Percentiles rank a stretch among this genome's conserved stretches.
These are phyloP conservation scores for Coremacera marginata DNA, from an alignment of 2,888 invertebrate genomes.

Conservation along the genomic window DNA sequence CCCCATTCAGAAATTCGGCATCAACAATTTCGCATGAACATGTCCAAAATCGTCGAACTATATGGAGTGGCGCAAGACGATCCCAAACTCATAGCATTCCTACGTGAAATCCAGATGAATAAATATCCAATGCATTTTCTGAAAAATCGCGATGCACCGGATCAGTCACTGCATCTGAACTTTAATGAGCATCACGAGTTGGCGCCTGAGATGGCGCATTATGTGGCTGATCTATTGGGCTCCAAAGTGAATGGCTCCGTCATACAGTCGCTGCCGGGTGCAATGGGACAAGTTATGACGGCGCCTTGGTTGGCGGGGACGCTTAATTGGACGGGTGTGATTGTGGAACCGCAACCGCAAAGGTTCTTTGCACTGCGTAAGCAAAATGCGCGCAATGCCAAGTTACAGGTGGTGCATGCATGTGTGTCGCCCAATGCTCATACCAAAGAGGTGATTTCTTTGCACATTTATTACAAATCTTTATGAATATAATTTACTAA, in stretches of 20 bases:
- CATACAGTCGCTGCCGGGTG: constrained; percentile 76
- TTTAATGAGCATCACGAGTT: constrained; percentile 60
- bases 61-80: constrained; percentile 81
- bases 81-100: constrained; percentile 80
- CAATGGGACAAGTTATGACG: constrained; percentile 74
- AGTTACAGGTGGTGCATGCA: constrained; percentile 79
- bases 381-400: constrained; percentile 72
- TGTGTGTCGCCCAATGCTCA: constrained; percentile 83
- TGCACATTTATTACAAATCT: neutral
- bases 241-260: constrained; percentile 76
- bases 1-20: constrained; percentile 74
- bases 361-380: constrained; percentile 78
- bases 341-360: constrained; percentile 82
- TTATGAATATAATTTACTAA: constrained; percentile 25
- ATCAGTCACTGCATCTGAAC: constrained; percentile 51
- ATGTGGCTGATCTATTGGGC: constrained; percentile 65
- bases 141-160: constrained; percentile 44
- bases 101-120: constrained; percentile 78
- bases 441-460: constrained; percentile 77
- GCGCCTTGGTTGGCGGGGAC: constrained; percentile 80
- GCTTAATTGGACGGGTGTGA: constrained; percentile 81
- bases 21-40: constrained; percentile 83
- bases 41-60: constrained; percentile 83
- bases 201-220: constrained; percentile 64
- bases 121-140: constrained; percentile 67